Evolutionary conservation across 2,888 invertebrate species (phyloP), one percentile per base, ranked within the genome.

Genomic region (Smittia sp.): DNA sequence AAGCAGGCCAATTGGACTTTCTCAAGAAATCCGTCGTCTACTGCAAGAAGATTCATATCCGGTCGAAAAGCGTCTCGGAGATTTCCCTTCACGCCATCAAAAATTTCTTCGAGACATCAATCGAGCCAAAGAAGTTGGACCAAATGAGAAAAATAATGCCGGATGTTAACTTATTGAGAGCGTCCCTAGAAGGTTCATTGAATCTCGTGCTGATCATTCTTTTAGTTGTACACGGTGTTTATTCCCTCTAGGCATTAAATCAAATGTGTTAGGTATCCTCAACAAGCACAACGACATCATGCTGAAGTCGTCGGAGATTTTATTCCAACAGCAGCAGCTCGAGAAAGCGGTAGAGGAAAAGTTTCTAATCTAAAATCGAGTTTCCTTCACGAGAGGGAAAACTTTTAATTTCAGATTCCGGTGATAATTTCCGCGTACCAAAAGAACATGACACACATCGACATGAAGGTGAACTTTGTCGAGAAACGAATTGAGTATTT

Each of bases 121-220:
- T 72, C 24, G 52, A 54, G 20, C 39, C 72, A 9, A 72, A 58
- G 24, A 66, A 73, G 18, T 32, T 75, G n/a, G 70, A 75, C 27
- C 68, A 66, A 54, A 75, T 75, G 70, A 69, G 68, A 65, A 15
- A 73, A 24, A 73, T 75, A 18, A 11, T 32, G 27, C 75, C 75
- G 52, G 54, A 73, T 38, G 27, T 68, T 6, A 68, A 20, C 46
- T 27, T 70, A 25, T 66, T 75, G 27, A 74, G 27, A 7, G 62
- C 32, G 11, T 72, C 72, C 11, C 32, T 72, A n/a, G 32, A 20
- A n/a, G n/a, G n/a, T n/a, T n/a, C n/a, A n/a, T n/a, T n/a, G n/a
- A n/a, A n/a, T n/a, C n/a, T n/a, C n/a, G n/a, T n/a, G n/a, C n/a
- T n/a, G n/a, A n/a, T n/a, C n/a, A n/a, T n/a, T n/a, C n/a, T n/a